Base-by-base conservation (phyloP, 2,797 vertebrate species). In the Enoplosus armatus region DNA sequence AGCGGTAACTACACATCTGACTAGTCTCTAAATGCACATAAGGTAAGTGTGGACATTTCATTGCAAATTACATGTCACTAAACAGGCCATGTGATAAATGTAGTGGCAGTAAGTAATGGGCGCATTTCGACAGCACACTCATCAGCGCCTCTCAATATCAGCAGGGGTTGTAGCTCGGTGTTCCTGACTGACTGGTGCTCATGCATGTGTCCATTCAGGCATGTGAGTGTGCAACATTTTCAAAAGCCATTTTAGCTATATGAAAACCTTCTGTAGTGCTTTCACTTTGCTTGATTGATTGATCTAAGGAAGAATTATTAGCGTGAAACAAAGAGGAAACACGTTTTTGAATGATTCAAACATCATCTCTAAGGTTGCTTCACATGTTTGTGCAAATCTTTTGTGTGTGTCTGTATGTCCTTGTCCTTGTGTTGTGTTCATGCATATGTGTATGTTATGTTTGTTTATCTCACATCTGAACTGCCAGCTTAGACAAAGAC, bases 21-120 rank as follows among this genome's bases (percentile, higher is more conserved):
- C 60, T 66, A 2, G 41, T 54, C 56, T 72, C 41, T 63, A 53
- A 84, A 82, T 56, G 70, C 51, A 72, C 15, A 37, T 65, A 33
- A 62, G 63, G 56, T 68, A 70, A 67, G 31, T 61, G 68, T 68
- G 79, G 61, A 72, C 61, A 64, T 63, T 78, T 89, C 33, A 79
- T 15, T 69, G 72, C 22, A 75, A 78, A 86, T 80, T 58, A 72
- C 58, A 88, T 74, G 75, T 81, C 85, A 79, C 72, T 82, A 88
- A 90, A 88, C 75, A 84, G 68, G 63, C 56, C 18, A 33, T 84
- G 68, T 77, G 77, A 87, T 85, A 80, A 88, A 87, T 89, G 84
- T 78, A 74, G 80, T 70, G 82, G 79, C 76, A 84, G 80, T 90
- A 90, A 90, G 75, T 79, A 72, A 85, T 82, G 55, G 63, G 74